Evolutionary conservation across 2,797 vertebrate species (phyloP), one percentile per base, ranked within the genome.

Genomic region (Labroides dimidiatus): DNA sequence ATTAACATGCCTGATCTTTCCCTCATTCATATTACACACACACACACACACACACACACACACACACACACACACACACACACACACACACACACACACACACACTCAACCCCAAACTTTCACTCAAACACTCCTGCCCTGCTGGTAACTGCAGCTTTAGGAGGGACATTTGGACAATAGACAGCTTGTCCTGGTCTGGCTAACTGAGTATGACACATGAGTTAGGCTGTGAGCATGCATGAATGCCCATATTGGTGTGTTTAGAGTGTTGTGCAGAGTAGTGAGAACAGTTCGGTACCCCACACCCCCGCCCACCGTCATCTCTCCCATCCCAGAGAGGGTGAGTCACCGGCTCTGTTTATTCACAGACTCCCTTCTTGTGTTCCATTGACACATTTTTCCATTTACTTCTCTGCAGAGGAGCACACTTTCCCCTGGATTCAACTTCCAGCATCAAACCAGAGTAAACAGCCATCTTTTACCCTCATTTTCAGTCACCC

Each of bases 361-460:
- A 92, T 93, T 92, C 90, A 90, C 90, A 80, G 81, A 68, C 85
- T 91, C 77, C 71, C 85, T 87, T 66, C 84, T 89, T 84, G 84
- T 93, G 87, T 93, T 94, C 92, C 91, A 87, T 78, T 90, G 86
- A 88, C 91, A 91, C 78, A 66, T 87, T 93, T 93, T 93, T 93
- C 94, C 93, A 89, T 87, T 88, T 85, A 80, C 72, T 88, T 84
- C 72, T 72, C 56, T 36, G 55, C 62, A 66, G 62, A 83, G 63
- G 36, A 75, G 71, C 75, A 76, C 41, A 52, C 68, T 57, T 64
- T 50, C 65, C 51, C 49, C 54, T 17, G 60, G 62, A 63, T 58
- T 68, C 64, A 54, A 21, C 68, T 78, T 57, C 64, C 75, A 68
- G 63, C 57, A 56, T 64, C 64, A 50, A 47, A 48, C 51, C 49